These are phyloP conservation scores for Apodemia hepburni DNA, from an alignment of 2,888 invertebrate species.

Conservation along the genomic window DNA sequence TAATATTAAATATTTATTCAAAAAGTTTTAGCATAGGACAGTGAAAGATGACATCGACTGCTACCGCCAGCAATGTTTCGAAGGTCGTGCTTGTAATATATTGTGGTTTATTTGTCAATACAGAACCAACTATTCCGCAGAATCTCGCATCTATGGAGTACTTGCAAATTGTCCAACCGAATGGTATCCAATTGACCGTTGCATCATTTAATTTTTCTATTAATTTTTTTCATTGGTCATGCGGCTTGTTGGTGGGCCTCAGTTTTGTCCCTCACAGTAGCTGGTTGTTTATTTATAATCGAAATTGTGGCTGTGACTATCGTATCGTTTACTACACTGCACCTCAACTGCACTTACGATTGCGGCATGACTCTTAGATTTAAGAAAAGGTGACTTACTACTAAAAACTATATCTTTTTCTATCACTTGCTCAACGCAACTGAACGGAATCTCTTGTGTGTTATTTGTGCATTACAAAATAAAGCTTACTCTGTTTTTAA, in stretches of 20 bases:
- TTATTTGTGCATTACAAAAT: slow-evolving; percentile 59
- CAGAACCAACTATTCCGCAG: slow-evolving; percentile 77
- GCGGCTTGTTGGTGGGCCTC: slow-evolving; percentile 46
- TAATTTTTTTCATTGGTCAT: slow-evolving; percentile 37
- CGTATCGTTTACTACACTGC: slow-evolving; percentile 51
- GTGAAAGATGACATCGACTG: slow-evolving; percentile 28
- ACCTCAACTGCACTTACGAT: slow-evolving; percentile 47
- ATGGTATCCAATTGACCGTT: slow-evolving; percentile 70
- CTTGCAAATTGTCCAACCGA: slow-evolving; percentile 77
- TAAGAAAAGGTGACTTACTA: slow-evolving; percentile 85
- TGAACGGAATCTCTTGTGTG: slow-evolving; percentile 49
- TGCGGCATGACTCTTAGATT: slow-evolving; percentile 63
- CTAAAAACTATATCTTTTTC: slow-evolving; percentile 81
- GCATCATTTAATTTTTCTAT: slow-evolving; percentile 55
- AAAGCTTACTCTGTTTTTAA: slow-evolving; percentile 64
- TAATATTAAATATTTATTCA: no score
- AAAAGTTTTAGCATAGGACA: slow-evolving; percentile 24
- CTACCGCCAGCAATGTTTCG: slow-evolving; percentile 31
- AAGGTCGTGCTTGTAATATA: slow-evolving; percentile 64
- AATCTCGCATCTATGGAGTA: slow-evolving; percentile 76
- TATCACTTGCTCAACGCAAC: slow-evolving; percentile 48
- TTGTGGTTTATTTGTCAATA: slow-evolving; percentile 74
- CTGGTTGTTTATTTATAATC: slow-evolving; percentile 47
- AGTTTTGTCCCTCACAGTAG: slow-evolving; percentile 44
- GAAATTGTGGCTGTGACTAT: slow-evolving; percentile 77